Percentiles rank a stretch among this genome's conserved stretches.
Evolutionary conservation across 1,140 invertebrate genomes (phyloP).

Genomic region (Drosophila nigromelanica): DNA sequence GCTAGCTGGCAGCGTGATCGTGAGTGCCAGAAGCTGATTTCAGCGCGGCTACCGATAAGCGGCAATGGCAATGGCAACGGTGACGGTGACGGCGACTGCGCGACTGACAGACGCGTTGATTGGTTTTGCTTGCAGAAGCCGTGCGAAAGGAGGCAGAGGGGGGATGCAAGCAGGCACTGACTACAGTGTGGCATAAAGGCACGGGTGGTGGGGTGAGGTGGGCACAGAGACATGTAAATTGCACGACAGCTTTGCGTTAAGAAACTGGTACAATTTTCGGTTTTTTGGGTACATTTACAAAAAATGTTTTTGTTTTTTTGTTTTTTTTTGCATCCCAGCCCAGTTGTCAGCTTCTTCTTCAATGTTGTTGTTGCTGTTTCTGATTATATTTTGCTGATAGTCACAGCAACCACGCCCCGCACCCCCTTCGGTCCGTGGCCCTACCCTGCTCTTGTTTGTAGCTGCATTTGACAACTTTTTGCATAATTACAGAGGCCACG

Average conservation of each 20-base stretch:
- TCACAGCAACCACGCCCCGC: conserved; percentile 56
- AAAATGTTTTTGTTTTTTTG: too few relatives aligned
- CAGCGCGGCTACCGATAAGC: conserved; percentile 79
- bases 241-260: conserved; percentile 44
- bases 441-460: conserved; percentile 21
- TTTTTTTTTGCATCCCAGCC: not conserved
- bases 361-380: conserved; percentile 42
- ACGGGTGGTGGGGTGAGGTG: too few relatives aligned
- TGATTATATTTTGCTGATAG: conserved; percentile 74
- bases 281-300: conserved; percentile 36
- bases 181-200: not conserved
- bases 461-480: conserved; percentile 76
- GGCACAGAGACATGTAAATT: conserved; percentile 79
- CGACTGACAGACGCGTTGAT: conserved; percentile 81
- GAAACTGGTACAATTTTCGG: conserved; percentile 64
- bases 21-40: conserved; percentile 83
- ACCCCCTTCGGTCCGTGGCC: not conserved
- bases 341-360: not conserved
- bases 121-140: conserved; percentile 68
- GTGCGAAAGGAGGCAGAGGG: conserved; percentile 13
- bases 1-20: conserved; percentile 48
- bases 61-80: conserved; percentile 4
- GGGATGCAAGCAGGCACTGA: not conserved
- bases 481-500: conserved; percentile 59
- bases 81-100: conserved; percentile 13